Evolutionary conservation across 2,113 vertebrate species (phyloP), one percentile per base, ranked within the genome.

Genomic region (Elephantulus edwardii): DNA sequence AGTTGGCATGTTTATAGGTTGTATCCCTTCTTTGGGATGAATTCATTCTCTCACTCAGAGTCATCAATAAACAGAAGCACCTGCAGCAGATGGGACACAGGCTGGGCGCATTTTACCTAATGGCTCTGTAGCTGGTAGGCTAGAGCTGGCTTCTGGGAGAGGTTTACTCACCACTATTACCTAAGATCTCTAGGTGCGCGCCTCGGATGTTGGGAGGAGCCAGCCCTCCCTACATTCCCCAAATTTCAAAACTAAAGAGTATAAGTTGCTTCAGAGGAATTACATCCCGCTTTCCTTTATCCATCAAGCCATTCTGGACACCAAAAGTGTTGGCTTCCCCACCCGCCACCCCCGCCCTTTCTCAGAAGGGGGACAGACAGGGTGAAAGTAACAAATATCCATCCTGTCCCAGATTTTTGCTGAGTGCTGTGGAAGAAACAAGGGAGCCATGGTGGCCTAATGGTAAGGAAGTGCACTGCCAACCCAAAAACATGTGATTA

Each of bases 1-100:
- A n/a, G 50, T 44, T 64, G 48, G 74, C 81, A 52, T 44, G 24
- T 35, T 90, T 84, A 78, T 83, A 0, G 0, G 81, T 83, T 70
- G 71, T 93, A 52, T 83, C 82, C 88, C 76, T 90, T 90, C 64
- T 71, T 92, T 54, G 83, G 64, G 58, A 92, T 30, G 28, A 46
- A 71, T 88, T 90, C 13, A 64, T 71, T 90, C n/a, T 86, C 58
- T 92, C 8, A 52, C 26, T 77, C 12, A n/a, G 58, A 62, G 19
- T 79, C 64, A 58, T 86, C 26, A 72, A 64, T 80, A 80, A 71
- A 33, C 58, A 93, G 80, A 88, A 86, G 75, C 8, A 71, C n/a
- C 56, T 10, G 46, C 13, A 22, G 28, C 4, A 70, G 3, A 66
- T 85, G 44, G 71, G 44, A 33, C 78, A 82, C 5, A 90, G 44